Evolutionary conservation across 2,888 invertebrate genomes (phyloP), one percentile per base, ranked within the genome.

Genomic region (Synanthedon formicaeformis): DNA sequence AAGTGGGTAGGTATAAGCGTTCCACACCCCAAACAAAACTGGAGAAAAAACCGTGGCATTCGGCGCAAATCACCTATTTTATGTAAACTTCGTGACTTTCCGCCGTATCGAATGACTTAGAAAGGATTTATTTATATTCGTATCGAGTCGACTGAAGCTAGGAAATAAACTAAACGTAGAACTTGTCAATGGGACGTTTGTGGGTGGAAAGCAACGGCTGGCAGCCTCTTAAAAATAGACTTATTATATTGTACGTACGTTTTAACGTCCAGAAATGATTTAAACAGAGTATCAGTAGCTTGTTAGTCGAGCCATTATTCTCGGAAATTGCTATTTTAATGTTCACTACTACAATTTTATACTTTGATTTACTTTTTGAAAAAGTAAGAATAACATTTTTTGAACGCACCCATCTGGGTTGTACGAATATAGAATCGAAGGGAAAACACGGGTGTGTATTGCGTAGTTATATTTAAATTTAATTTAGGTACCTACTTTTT

Each of bases 71-170:
- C 82, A 78, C 79, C 75, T 81, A 84, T 81, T 86, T 87, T 85
- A 87, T 86, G 87, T 85, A 85, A 86, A 87, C 80, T 84, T 83
- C 87, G 87, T 87, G 87, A 86, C 87, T 87, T 71, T 73, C 69
- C 66, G 73, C 84, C 82, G 75, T 87, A 85, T 85, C 81, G 81
- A 81, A 86, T 84, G 85, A 78, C 81, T 85, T 84, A 82, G 76
- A 79, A 83, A 78, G 79, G 82, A 84, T 84, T 82, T 84, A 81
- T 80, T 81, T 81, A 76, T 80, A 79, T 73, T 76, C 65, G 65
- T 71, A 73, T 70, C 69, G 66, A 65, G 62, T 62, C 55, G 53
- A 60, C 56, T 61, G 61, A 60, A 58, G 64, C 62, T 63, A 64
- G 63, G 61, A 61, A 63, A 67, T 64, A 64, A 65, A 68, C 58